Evolutionary conservation across 2,797 vertebrate species (phyloP), one percentile per base, ranked within the genome.

Genomic region (Gymnothorax javanicus): DNA sequence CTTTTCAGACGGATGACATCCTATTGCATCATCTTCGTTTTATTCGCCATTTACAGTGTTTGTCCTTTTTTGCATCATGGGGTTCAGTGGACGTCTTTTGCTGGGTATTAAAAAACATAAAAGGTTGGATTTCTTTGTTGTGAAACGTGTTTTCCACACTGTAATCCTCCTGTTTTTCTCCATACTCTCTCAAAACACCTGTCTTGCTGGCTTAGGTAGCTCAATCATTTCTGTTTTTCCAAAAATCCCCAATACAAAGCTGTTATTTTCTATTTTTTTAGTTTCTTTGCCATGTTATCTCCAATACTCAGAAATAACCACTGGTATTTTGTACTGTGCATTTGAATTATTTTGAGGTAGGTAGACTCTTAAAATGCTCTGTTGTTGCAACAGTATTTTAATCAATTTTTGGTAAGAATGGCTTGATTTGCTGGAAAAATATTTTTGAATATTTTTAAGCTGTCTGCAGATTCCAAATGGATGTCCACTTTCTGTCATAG

Each of bases 11-110:
- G 50, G 75, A 54, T 79, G 43, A 7, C 50, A 23, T 79, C 17
- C 43, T 79, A 79, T 79, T 79, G 75, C 75, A 79, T 57, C 82
- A 57, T 83, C n/a, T 82, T 58, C 57, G 23, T 83, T 83, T 56
- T 7, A 20, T 82, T 54, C 25, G 62, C 17, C 77, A 52, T 82
- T 83, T 54, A 9, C 54, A 58, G 11, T n/a, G 27, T 79, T 79
- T 17, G 50, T 54, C 20, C 33, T 43, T 20, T 52, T 54, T 54
- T 2, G 15, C 50, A 52, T 23, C 6, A 54, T 17, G 13, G 33
- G 17, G 15, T 7, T 23, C 9, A 54, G 54, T 75, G 71, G 71
- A 50, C 54, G 50, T 23, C 27, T 79, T 75, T 79, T 52, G 4
- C 43, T 52, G 15, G 73, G 33, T 50, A 17, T 52, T 17, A 52